Evolutionary conservation across 2,888 invertebrate species (phyloP), one percentile per base, ranked within the genome.

Genomic region (Nycteola revayana): DNA sequence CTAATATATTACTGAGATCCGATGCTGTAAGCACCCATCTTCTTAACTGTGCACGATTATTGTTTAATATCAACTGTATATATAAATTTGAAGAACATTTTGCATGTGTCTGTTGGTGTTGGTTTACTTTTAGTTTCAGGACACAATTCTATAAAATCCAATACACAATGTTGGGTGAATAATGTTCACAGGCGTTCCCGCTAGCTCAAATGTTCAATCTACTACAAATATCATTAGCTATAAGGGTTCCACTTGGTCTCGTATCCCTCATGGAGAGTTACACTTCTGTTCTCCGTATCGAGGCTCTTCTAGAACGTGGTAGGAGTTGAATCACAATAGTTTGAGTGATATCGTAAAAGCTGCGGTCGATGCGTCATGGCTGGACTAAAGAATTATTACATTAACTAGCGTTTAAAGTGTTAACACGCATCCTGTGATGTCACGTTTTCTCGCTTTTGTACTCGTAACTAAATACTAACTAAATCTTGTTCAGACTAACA

Each of bases 171-270:
- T 14, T 14, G 5, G 14, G 14, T 8, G 7, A 33, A 46, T 66
- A 53, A 58, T 73, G 67, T 80, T 61, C 75, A 59, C 84, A 85
- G 78, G 94, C 93, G 24, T 95, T 94, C 80, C 93, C 94, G 34
- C 87, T 93, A 78, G 93, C 94, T 3, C 93, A 93, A 73, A 92
- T 93, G 75, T 94, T 92, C 72, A 94, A 95, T 79, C 90, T 92
- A n/a, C 88, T 95, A 20, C 94, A 94, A 79, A 64, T 85, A 21
- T 66, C 90, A 14, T 75, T 93, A 75, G 90, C 91, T 35, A 87
- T 90, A 53, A 75, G 80, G 52, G 83, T 90, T 65, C 93, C 91
- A 35, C 60, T 73, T 61, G 90, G 84, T 25, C 69, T 93, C 28
- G 70, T 90, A 5, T 64, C 83, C 39, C 68, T 83, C 9, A 91